phyloP scores from a whole-genome alignment of 2,888 invertebrate genomes.

The Toxonevra muliebris region DNA sequence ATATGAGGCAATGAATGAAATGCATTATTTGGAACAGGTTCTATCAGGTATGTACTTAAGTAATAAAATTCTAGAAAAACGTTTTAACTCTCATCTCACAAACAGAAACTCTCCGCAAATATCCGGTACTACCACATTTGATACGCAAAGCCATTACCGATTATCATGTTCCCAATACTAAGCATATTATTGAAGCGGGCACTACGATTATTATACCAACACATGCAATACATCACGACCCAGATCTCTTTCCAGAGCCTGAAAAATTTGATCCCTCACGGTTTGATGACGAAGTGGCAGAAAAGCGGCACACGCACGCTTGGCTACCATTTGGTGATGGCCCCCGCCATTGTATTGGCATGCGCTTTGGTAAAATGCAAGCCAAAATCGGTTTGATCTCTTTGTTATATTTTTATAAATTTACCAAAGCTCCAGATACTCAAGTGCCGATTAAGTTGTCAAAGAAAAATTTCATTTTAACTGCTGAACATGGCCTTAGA shows the following conservation, averaged over 20 bases:
- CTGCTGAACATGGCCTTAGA: slow-evolving; percentile 9
- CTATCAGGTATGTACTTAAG: not conserved
- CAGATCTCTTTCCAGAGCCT: slow-evolving; percentile 66
- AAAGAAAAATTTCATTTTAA: not conserved
- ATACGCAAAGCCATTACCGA: slow-evolving; percentile 52
- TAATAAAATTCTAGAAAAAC: not conserved
- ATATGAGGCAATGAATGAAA: slow-evolving; percentile 65
- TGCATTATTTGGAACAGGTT: slow-evolving; percentile 67
- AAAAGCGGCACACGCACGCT: slow-evolving; percentile 62
- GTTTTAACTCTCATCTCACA: not conserved
- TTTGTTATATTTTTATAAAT: not conserved
- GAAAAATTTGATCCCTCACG: slow-evolving; percentile 71
- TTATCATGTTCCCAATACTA: slow-evolving; percentile 43
- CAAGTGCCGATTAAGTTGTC: not conserved
- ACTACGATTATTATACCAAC: slow-evolving; percentile 64
- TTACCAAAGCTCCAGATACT: not conserved
- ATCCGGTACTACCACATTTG: slow-evolving; percentile 64
- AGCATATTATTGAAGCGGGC: slow-evolving; percentile 20
- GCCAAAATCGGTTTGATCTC: slow-evolving; percentile 47
- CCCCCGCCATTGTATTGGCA: slow-evolving; percentile 58
- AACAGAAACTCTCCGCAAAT: slow-evolving; percentile 67
- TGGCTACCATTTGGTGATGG: slow-evolving; percentile 62
- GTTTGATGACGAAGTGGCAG: slow-evolving; percentile 68
- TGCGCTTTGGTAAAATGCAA: slow-evolving; percentile 58
- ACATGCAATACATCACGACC: slow-evolving; percentile 69